Conservation (phyloP, 1,140 invertebrate species). For the Drosophila malerkotliana region DNA sequence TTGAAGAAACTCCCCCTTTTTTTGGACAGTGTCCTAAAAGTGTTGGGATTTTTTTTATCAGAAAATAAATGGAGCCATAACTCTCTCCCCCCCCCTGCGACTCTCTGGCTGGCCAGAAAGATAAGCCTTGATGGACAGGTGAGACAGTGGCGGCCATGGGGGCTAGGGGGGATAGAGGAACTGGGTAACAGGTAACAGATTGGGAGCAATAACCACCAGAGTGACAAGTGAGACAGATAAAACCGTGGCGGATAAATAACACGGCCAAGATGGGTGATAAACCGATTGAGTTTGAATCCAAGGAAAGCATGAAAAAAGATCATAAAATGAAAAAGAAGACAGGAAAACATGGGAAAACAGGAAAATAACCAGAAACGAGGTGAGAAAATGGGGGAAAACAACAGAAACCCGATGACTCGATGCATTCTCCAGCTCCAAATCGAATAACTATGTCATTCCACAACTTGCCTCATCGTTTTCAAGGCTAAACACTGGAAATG, state of each 20-base stretch:
- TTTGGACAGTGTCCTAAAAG: background rate
- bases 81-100: too few relatives aligned
- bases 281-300: constrained; percentile 1
- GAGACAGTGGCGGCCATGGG: background rate
- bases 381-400: constrained; percentile 39
- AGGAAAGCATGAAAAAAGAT: background rate
- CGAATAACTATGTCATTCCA: constrained; percentile 31
- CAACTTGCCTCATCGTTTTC: constrained; percentile 14
- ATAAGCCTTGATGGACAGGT: constrained; percentile 42
- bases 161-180: background rate
- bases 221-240: constrained; percentile 47
- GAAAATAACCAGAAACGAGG: constrained; percentile 23
- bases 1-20: constrained; percentile 4
- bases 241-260: constrained; percentile 37
- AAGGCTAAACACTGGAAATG: constrained; percentile 31
- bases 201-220: constrained; percentile 37
- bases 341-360: background rate
- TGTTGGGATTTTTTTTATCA: constrained; percentile 15
- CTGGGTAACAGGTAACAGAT: background rate
- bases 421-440: constrained; percentile 46
- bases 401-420: background rate
- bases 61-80: constrained; percentile 18
- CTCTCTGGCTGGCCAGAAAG: background rate
- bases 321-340: background rate
- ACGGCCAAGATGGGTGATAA: constrained; percentile 37